A percentile compares a stretch with the other conserved stretches of the same genome.
These are phyloP conservation scores for Pygoscelis adeliae DNA, from an alignment of 2,113 vertebrate species.

Conservation along the genomic window DNA sequence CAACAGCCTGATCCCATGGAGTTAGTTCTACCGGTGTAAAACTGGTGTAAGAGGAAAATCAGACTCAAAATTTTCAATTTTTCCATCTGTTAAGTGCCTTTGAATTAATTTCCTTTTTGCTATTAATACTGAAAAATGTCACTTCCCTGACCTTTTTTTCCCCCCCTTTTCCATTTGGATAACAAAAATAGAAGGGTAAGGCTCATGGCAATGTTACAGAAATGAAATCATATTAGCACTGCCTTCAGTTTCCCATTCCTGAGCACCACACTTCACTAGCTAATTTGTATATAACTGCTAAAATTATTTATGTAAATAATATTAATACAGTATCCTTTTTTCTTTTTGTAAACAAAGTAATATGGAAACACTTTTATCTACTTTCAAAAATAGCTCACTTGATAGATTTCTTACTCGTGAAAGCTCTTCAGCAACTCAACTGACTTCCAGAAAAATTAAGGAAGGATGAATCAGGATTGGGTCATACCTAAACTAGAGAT, in stretches of 20 bases:
- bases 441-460: not conserved
- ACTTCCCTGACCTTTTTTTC: not conserved
- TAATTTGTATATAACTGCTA: not conserved
- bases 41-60: not conserved
- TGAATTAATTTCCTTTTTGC: not conserved
- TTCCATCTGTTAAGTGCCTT: not conserved
- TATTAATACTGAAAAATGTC: not conserved
- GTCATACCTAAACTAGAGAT: not conserved
- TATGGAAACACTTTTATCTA: not conserved
- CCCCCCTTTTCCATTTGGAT: not conserved
- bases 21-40: not conserved
- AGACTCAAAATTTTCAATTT: conserved; percentile 10
- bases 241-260: not conserved
- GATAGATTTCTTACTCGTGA: not conserved
- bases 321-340: not conserved
- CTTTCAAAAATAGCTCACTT: not conserved
- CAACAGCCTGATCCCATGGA: not conserved
- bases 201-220: not conserved
- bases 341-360: not conserved
- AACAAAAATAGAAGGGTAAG: not conserved
- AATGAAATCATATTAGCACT: not conserved
- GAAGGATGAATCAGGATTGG: not conserved
- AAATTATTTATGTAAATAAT: not conserved
- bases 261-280: not conserved
- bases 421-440: not conserved